Evolutionary conservation across 2,797 vertebrate genomes (phyloP), one percentile per base, ranked within the genome.

Genomic region (Tamandua tetradactyla): DNA sequence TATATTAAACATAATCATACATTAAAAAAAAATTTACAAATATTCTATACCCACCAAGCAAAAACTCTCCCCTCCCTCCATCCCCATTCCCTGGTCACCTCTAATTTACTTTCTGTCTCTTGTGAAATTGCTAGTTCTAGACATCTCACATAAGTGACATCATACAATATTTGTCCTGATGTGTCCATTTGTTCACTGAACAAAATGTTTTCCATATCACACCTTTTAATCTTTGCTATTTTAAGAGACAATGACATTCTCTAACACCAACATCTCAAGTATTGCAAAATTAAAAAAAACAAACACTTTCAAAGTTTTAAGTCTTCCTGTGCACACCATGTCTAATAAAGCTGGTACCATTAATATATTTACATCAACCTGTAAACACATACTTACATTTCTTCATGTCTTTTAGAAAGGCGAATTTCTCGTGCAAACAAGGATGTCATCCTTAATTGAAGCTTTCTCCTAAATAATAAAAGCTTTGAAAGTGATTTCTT

Each of bases 341-440:
- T 87, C 89, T 81, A 74, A n/a, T 37, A 75, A 94, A 75, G 7
- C 5, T 49, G 49, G 20, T 27, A 55, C 5, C 75, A 66, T 44
- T 35, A 55, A 75, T 42, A 11, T 49, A 85, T 75, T 87, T 85
- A 69, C 32, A 81, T 75, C 66, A 88, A 9, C 2, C 10, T 57
- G 15, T 82, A 92, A 91, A 66, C 80, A 32, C 47, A 30, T 30
- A 97, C 98, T 99, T 98, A 99, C 99, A 99, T 99, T 95, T 98
- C 97, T 90, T 99, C 98, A 14, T 99, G 98, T 97, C 97, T 98
- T 95, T 97, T 98, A 88, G 97, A 98, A 71, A 99, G 97, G 68
- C 97, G 97, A 97, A 97, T 94, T 94, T 99, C 98, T 97, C 98
- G 97, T 14, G 97, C 47, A 62, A 98, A 96, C 92, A 94, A 96